Evolutionary conservation across 1,140 invertebrate species (phyloP).

Genomic region (Trachymyrmex septentrionalis): DNA sequence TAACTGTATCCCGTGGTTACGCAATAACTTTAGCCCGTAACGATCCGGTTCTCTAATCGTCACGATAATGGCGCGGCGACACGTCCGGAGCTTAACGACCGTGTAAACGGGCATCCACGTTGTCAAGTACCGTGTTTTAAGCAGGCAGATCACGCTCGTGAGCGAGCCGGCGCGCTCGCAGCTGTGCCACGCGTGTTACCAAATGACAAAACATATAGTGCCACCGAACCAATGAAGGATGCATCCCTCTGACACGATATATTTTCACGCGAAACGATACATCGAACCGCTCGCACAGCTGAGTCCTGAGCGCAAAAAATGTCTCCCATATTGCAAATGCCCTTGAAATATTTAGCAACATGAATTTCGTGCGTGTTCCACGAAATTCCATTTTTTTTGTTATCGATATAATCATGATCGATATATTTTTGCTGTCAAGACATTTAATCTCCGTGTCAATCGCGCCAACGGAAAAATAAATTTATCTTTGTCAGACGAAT

Average conservation of each 20-base stretch:
- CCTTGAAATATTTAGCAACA: constrained; percentile 32
- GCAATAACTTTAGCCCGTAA: constrained; percentile 65
- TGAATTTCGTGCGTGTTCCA: constrained; percentile 11
- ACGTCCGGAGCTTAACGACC: constrained; percentile 59
- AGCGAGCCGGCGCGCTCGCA: constrained; percentile 37
- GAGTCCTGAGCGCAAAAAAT: constrained; percentile 36
- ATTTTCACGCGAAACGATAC: constrained; percentile 34
- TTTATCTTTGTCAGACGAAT: background rate
- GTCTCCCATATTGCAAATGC: constrained; percentile 6
- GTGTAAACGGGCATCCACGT: constrained; percentile 52
- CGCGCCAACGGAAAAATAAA: background rate
- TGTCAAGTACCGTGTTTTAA: constrained; percentile 59
- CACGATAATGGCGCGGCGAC: constrained; percentile 67
- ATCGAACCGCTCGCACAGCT: constrained; percentile 23
- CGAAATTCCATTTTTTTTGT: constrained; percentile 17
- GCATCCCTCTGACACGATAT: constrained; percentile 27
- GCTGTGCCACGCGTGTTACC: constrained; percentile 51
- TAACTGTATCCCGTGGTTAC: constrained; percentile 65
- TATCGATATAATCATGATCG: constrained; percentile 15
- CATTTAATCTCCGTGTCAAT: constrained; percentile 37
- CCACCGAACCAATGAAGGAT: constrained; percentile 52
- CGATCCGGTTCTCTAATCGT: constrained; percentile 71
- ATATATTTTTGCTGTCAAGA: constrained; percentile 27
- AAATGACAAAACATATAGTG: constrained; percentile 48
- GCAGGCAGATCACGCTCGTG: constrained; percentile 45